phyloP scores from a whole-genome alignment of 2,797 vertebrate species.

The Garrulus glandarius region DNA sequence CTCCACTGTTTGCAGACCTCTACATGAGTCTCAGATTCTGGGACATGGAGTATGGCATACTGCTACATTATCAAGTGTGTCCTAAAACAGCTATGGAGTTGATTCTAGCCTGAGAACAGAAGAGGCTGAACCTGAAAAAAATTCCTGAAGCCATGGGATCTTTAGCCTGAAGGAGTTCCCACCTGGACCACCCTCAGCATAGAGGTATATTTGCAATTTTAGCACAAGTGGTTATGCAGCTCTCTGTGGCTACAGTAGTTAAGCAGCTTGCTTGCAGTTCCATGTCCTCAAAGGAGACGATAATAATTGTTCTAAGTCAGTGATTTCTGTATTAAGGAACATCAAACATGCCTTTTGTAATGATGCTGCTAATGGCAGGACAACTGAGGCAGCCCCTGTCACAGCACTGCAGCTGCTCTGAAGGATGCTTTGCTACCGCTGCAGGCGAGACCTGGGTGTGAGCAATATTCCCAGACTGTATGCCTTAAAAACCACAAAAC shows the following conservation, averaged over 20 bases:
- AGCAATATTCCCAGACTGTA: fast-evolving
- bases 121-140: background rate
- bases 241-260: background rate
- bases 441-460: fast-evolving
- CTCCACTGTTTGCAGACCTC: background rate
- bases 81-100: background rate
- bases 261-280: background rate
- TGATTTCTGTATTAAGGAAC: background rate
- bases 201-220: background rate
- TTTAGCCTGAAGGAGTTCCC: background rate
- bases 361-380: background rate
- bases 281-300: fast-evolving
- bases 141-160: background rate
- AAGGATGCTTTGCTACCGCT: too few species aligned
- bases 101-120: background rate
- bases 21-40: background rate
- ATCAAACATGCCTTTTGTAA: background rate
- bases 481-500: background rate
- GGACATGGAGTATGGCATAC: too few species aligned
- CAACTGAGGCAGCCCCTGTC: background rate
- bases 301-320: background rate
- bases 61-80: background rate
- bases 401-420: fast-evolving
- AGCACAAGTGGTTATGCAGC: background rate
- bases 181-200: fast-evolving